Evolutionary conservation across 35 echinoderm and acorn worm genomes (phyloP), one percentile per base, ranked within the genome.

Genomic region (Strongylocentrotus purpuratus): DNA sequence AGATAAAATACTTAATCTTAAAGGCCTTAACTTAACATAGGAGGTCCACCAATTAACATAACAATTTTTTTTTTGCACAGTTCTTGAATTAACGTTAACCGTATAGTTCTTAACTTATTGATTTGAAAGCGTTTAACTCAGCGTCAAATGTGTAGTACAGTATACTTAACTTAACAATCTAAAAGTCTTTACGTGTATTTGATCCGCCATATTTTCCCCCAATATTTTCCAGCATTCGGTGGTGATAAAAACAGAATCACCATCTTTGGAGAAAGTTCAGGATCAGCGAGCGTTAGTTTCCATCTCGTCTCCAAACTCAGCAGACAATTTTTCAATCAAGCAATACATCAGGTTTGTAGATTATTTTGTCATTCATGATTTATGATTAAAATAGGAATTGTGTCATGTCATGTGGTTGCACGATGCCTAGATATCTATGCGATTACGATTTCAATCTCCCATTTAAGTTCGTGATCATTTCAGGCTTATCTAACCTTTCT

Each of bases 181-280:
- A 14, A 17, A 59, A 59, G 1, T 59, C 1, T 12, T 59, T 2
- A 17, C 52, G 17, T 59, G 11, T 10, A 11, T 59, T 14, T 59
- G 11, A 59, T 59, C 52, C 17, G 52, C 10, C 17, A 17, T 78
- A n/a, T 22, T 78, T 89, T 28, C 12, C 33, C 0, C 0, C 33
- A 17, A 59, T 46, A 7, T 11, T 89, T 89, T 89, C 87, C 46
- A 98, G 97, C 94, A 22, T 98, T 98, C 95, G 97, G 96, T 41
- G 97, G 97, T 6, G 96, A 98, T 35, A 94, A 94, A 25, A 46
- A 96, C 18, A 48, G 59, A 33, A 96, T 98, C 22, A 98, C 97
- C 10, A 96, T 98, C 12, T 98, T 98, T 86, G 97, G 97, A 33
- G 94, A 98, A 93, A 98, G 97, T 92, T 96, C 97, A 28, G 97